Evolutionary conservation across 92 coral and sea anemone genomes (phyloP).

Genomic region (Ricordea florida): DNA sequence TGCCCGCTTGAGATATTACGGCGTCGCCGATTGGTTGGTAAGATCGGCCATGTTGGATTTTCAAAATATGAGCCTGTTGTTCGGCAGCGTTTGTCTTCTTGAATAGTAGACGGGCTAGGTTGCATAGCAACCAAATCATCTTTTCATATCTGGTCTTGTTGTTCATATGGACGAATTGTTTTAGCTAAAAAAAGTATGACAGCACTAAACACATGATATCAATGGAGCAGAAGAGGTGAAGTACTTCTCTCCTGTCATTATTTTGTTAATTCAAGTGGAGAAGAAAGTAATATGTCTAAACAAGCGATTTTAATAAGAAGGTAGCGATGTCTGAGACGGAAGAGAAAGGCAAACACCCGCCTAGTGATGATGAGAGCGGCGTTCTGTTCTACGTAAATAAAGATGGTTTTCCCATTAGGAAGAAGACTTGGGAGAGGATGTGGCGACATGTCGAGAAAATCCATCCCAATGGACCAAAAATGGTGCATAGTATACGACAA

Average conservation of each 20-base stretch:
- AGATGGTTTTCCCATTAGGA: slow-evolving; percentile 88
- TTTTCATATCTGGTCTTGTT: not conserved
- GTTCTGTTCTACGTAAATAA: slow-evolving; percentile 83
- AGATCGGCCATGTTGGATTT: slow-evolving; percentile 39
- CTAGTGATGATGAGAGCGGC: slow-evolving; percentile 53
- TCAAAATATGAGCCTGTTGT: not conserved
- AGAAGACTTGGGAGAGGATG: slow-evolving; percentile 94
- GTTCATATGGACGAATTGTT: too few relatives aligned
- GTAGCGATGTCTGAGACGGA: too few relatives aligned
- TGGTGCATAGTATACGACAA: slow-evolving; percentile 58
- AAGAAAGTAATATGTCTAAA: too few relatives aligned
- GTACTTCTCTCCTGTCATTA: too few relatives aligned
- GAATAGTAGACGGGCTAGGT: not conserved
- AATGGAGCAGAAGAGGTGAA: too few relatives aligned
- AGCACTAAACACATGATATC: too few relatives aligned
- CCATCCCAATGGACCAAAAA: slow-evolving; percentile 83
- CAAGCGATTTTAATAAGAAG: too few relatives aligned
- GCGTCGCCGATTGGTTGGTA: slow-evolving; percentile 69
- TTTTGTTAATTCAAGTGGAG: too few relatives aligned
- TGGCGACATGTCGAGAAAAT: slow-evolving; percentile 90
- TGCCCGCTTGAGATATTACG: slow-evolving; percentile 43
- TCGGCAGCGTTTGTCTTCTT: not conserved
- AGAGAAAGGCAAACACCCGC: slow-evolving; percentile 1
- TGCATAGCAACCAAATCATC: not conserved
- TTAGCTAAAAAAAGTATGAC: too few relatives aligned